A percentile compares a stretch with the other conserved stretches of the same genome.
Conservation (phyloP, 1,140 invertebrate species). For the Cardiocondyla obscurior region DNA sequence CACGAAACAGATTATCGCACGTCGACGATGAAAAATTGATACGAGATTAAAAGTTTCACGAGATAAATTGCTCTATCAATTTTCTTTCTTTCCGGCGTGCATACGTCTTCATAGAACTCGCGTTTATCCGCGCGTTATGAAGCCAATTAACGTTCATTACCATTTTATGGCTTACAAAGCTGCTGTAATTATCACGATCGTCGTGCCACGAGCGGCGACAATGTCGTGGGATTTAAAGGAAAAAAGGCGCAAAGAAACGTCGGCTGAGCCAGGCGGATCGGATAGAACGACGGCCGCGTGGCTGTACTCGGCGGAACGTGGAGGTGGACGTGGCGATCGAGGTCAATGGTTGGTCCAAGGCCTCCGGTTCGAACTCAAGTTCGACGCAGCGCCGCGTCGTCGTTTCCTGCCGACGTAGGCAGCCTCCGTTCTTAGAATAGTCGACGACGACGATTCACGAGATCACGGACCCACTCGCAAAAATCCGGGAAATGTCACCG, state of each 20-base stretch:
- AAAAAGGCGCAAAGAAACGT: constrained; percentile 14
- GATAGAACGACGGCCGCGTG: constrained; percentile 35
- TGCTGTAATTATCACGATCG: constrained; percentile 18
- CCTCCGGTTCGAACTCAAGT: constrained; percentile 81
- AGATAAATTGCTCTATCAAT: neutral
- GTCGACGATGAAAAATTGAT: neutral
- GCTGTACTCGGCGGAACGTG: constrained; percentile 33
- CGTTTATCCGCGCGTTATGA: neutral
- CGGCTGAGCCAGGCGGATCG: neutral
- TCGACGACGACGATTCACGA: constrained; percentile 61
- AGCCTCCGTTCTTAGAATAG: constrained; percentile 82
- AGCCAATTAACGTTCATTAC: constrained; percentile 41
- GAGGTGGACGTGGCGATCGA: constrained; percentile 80
- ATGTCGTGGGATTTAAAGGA: constrained; percentile 43
- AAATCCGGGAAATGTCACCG: constrained; percentile 47
- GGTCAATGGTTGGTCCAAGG: constrained; percentile 84
- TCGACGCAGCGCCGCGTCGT: constrained; percentile 68
- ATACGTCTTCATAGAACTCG: neutral
- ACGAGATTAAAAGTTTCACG: neutral
- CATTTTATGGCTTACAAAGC: constrained; percentile 22
- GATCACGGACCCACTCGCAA: constrained; percentile 30
- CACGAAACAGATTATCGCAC: neutral
- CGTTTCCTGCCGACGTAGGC: constrained; percentile 80
- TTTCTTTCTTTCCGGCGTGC: neutral
- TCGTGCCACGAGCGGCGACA: constrained; percentile 12